A percentile compares a stretch with the other conserved stretches of the same genome.
These are phyloP conservation scores for Amyelois transitella DNA, from an alignment of 1,140 invertebrate species.

Conservation along the genomic window DNA sequence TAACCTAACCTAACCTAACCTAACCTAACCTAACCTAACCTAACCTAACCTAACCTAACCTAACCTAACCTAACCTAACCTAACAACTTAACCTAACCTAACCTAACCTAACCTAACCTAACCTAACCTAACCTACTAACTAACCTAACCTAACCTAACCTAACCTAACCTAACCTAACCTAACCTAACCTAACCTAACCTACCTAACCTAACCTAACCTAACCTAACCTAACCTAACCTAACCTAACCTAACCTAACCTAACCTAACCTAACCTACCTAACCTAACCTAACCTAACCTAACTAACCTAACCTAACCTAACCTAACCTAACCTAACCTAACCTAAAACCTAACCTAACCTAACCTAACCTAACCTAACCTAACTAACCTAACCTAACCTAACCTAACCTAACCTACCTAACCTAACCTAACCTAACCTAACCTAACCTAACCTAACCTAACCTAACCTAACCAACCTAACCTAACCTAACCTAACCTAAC, in stretches of 20 bases:
- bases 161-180: constrained; percentile 23
- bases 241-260: constrained; percentile 14
- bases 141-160: constrained; percentile 20
- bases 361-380: constrained; percentile 26
- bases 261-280: no score
- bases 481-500: constrained; percentile 9
- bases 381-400: constrained; percentile 41
- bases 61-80: constrained; percentile 2
- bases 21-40: constrained; percentile 1
- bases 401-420: no score
- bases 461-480: no score
- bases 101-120: constrained; percentile 37
- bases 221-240: constrained; percentile 18
- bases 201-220: constrained; percentile 15
- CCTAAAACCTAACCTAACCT: constrained; percentile 16
- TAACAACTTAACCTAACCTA: constrained; percentile 21
- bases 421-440: constrained; percentile 40
- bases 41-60: constrained; percentile 10
- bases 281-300: constrained; percentile 3
- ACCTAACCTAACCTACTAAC: constrained; percentile 23
- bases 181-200: no score
- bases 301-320: constrained; percentile 7
- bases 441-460: constrained; percentile 33
- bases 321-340: constrained; percentile 23
- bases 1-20: not conserved